Percentiles rank a stretch among this genome's conserved stretches.
Conservation (phyloP, 2,113 vertebrate genomes). For the Cathartes aura region DNA sequence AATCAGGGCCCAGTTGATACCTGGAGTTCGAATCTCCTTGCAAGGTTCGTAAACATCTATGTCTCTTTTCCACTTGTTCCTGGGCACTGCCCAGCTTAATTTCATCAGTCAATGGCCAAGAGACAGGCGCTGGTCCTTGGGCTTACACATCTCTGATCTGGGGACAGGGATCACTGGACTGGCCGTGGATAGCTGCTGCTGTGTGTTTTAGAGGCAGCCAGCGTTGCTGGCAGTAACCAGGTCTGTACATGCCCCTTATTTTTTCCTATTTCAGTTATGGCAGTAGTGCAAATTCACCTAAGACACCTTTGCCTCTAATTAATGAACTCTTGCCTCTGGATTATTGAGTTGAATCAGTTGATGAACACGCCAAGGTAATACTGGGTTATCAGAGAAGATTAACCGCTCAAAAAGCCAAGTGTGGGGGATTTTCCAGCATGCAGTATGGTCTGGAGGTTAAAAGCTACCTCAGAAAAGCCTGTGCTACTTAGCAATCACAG, state of each 20-base stretch:
- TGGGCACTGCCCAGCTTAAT: neutral
- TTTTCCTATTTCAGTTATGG: neutral
- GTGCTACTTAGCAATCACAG: neutral
- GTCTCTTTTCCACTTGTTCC: neutral
- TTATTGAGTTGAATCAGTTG: neutral
- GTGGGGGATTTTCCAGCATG: neutral
- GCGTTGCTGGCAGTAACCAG: neutral
- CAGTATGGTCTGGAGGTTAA: neutral
- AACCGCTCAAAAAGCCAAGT: neutral
- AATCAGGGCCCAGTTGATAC: neutral
- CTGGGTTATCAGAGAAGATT: neutral
- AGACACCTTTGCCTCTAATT: neutral
- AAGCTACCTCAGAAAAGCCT: neutral
- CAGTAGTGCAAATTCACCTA: too few species aligned
- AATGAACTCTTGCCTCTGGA: neutral
- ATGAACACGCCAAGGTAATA: neutral
- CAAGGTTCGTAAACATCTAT: rapidly evolving
- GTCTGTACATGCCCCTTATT: rapidly evolving
- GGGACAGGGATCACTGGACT: neutral
- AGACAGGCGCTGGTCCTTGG: neutral
- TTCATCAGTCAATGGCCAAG: neutral
- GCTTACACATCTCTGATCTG: too few species aligned
- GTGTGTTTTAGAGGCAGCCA: rapidly evolving
- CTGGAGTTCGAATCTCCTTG: neutral
- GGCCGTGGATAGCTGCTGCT: neutral